Evolutionary conservation across 2,113 vertebrate genomes (phyloP), one percentile per base, ranked within the genome.

Genomic region (Zapus hudsonius): DNA sequence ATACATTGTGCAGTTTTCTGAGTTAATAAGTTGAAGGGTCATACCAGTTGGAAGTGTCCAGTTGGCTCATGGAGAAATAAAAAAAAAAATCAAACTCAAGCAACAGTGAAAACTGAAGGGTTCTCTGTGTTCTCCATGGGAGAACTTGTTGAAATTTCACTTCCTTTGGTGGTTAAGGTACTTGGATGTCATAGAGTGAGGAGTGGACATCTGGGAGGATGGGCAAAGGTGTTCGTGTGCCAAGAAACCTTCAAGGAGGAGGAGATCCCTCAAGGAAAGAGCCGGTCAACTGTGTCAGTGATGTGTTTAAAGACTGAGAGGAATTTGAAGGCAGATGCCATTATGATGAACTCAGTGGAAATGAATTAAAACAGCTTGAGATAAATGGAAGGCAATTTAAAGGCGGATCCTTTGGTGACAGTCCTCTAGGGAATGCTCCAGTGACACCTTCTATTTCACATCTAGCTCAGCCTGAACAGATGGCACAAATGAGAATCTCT

Each of bases 381-480:
- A 70, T 36, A 84, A 55, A 27, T 15, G 61, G 73, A 92, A 94
- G 94, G 67, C 83, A 93, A 86, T 84, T 82, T 90, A 86, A 92
- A 95, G 80, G 20, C 72, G 67, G 92, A 64, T 93, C 55, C 76
- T 89, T 93, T 93, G 55, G n/a, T 78, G 81, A 83, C 55, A 66
- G 15, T 78, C 38, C 95, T 94, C 76, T 36, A 79, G 95, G 81
- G 95, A 94, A 0, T 29, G 12, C 40, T 29, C 25, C 74, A 74
- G 17, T 91, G 94, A 96, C 89, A 94, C 40, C 86, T 93, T 86
- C 73, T 89, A 92, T 75, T 95, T 95, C 87, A 81, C 89, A 85
- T 87, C 84, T 40, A 94, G 89, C 69, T 72, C 87, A 75, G 67
- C 36, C 87, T 38, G 69, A 96, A 89, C 96, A 96, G 95, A 96